Evolutionary conservation across 1,140 invertebrate species (phyloP).

Genomic region (Drosophila micromelanica): DNA sequence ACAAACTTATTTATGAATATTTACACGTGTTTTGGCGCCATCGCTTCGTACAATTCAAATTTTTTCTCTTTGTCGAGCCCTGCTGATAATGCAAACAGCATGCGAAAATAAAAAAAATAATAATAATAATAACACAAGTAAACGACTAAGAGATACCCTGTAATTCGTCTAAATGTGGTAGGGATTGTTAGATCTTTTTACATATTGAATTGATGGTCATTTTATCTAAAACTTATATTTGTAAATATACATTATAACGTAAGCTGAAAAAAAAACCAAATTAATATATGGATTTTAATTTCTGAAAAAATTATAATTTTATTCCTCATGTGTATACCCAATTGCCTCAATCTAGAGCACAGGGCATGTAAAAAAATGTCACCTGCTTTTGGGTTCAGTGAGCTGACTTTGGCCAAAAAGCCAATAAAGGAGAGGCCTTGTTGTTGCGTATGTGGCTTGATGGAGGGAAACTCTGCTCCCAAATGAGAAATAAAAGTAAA

Average conservation of each 20-base stretch:
- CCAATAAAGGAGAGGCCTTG: slow-evolving; percentile 54
- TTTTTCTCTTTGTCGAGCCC: slow-evolving; percentile 15
- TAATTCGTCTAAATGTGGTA: too few relatives aligned
- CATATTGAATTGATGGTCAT: too few relatives aligned
- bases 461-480: slow-evolving; percentile 44
- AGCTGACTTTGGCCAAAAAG: slow-evolving; percentile 65
- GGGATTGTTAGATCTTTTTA: too few relatives aligned
- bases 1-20: slow-evolving; percentile 65
- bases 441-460: background rate
- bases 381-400: slow-evolving; percentile 59
- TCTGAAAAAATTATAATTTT: too few relatives aligned
- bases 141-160: background rate
- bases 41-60: slow-evolving; percentile 43
- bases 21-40: slow-evolving; percentile 71
- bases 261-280: background rate
- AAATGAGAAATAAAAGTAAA: slow-evolving; percentile 82
- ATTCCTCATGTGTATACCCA: background rate
- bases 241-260: too few relatives aligned
- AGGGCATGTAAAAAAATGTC: slow-evolving; percentile 42
- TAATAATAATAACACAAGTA: background rate
- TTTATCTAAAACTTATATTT: too few relatives aligned
- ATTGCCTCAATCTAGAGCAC: background rate
- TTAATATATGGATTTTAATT: too few relatives aligned
- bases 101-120: slow-evolving; percentile 2
- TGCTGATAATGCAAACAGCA: slow-evolving; percentile 43